A percentile compares a stretch with the other conserved stretches of the same genome.
These are phyloP conservation scores for Buphagus erythrorhynchus DNA, from an alignment of 2,797 vertebrate genomes.

Conservation along the genomic window DNA sequence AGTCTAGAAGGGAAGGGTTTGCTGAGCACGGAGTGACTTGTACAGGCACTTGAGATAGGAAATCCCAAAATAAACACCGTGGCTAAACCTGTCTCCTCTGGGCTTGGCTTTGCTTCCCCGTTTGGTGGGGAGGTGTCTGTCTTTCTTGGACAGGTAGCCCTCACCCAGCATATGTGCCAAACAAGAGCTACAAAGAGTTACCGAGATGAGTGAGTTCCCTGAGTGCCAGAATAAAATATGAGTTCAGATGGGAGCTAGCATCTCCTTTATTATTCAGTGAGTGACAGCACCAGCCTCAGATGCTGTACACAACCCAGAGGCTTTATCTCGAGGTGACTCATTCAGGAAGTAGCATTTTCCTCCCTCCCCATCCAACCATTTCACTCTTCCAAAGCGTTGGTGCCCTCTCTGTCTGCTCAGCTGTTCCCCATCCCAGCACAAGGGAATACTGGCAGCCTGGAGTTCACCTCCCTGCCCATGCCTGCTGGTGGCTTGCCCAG, in stretches of 20 bases:
- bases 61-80: background rate
- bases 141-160: background rate
- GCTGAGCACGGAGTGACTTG: background rate
- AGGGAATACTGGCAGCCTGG: background rate
- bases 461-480: background rate
- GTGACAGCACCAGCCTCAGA: background rate
- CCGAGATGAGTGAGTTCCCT: background rate
- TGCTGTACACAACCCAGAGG: background rate
- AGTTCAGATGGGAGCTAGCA: background rate
- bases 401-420: background rate
- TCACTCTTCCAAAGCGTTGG: rapidly evolving
- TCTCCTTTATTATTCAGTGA: background rate
- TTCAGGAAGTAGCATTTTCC: background rate
- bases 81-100: background rate
- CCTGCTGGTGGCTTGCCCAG: background rate
- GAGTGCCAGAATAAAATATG: background rate
- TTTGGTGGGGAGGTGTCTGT: background rate
- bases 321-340: background rate
- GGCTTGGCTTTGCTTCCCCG: background rate
- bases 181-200: background rate
- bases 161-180: rapidly evolving
- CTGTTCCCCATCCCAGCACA: background rate
- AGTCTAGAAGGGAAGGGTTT: background rate
- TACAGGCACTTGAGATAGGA: background rate
- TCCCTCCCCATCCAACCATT: background rate